Evolutionary conservation across 1,140 invertebrate species (phyloP).

Genomic region (Drosophila ambigua): DNA sequence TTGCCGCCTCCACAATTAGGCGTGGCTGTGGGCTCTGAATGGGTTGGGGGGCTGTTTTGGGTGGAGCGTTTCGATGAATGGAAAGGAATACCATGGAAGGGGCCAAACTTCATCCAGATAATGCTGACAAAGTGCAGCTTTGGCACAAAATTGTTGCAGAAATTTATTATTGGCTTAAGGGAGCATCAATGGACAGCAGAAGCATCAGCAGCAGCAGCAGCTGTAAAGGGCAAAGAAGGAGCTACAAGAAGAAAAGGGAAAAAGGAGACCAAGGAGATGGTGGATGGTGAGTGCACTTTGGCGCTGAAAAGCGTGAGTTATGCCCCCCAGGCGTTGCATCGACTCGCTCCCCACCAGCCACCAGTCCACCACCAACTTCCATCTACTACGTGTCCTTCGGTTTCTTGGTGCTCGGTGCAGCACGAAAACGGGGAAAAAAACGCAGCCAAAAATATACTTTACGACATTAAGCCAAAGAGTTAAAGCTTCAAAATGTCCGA

Average conservation of each 20-base stretch:
- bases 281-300: conserved; percentile 61
- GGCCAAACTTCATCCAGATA: conserved; percentile 39
- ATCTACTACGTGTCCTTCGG: conserved; percentile 42
- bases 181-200: neutral
- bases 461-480: conserved; percentile 44
- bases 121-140: conserved; percentile 75
- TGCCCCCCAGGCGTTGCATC: conserved; percentile 31
- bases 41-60: neutral
- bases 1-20: conserved; percentile 12
- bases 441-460: conserved; percentile 51
- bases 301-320: conserved; percentile 70
- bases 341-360: neutral
- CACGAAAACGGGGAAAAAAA: neutral
- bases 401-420: neutral
- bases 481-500: conserved; percentile 24
- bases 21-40: too few relatives aligned
- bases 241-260: neutral
- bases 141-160: conserved; percentile 70
- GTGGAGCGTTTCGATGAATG: too few relatives aligned
- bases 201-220: conserved; percentile 17
- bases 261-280: neutral
- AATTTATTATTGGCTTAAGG: conserved; percentile 76
- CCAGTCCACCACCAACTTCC: conserved; percentile 3
- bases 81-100: too few relatives aligned
- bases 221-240: neutral